These are phyloP conservation scores for Rhamphomyia laevipes DNA, from an alignment of 2,888 invertebrate genomes.

Conservation along the genomic window DNA sequence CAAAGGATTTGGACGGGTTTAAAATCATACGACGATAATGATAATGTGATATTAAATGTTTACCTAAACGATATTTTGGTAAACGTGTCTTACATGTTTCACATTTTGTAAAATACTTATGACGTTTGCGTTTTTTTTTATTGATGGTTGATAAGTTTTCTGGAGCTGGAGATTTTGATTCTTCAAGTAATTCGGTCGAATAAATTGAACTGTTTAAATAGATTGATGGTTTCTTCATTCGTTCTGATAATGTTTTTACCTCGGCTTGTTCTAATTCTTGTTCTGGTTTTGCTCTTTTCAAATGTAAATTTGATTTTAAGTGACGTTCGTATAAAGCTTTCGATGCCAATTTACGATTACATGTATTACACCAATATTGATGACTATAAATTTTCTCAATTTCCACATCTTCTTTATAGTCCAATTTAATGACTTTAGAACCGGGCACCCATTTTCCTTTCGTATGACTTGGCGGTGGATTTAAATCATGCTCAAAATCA, in stretches of 20 bases:
- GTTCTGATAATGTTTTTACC: slow-evolving; percentile 13
- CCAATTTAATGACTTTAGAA: slow-evolving; percentile 43
- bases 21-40: slow-evolving; percentile 64
- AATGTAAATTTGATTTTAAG: slow-evolving; percentile 59
- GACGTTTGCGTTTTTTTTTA: slow-evolving; percentile 43
- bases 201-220: slow-evolving; percentile 35
- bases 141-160: not conserved
- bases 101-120: slow-evolving; percentile 50
- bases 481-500: slow-evolving; percentile 38
- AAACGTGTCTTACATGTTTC: slow-evolving; percentile 61
- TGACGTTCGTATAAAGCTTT: slow-evolving; percentile 65
- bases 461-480: slow-evolving; percentile 58
- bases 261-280: slow-evolving; percentile 54
- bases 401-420: slow-evolving; percentile 41
- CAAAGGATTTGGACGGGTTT: slow-evolving; percentile 44
- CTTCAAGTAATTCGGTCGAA: slow-evolving; percentile 17
- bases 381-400: slow-evolving; percentile 32
- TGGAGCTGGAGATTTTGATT: slow-evolving; percentile 2
- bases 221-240: slow-evolving; percentile 35
- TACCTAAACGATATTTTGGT: slow-evolving; percentile 57
- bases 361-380: slow-evolving; percentile 70
- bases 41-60: slow-evolving; percentile 75
- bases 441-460: slow-evolving; percentile 71
- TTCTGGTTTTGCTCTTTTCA: slow-evolving; percentile 52
- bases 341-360: slow-evolving; percentile 63